A percentile compares a stretch with the other conserved stretches of the same genome.
These are phyloP conservation scores for Leucophenga montana DNA, from an alignment of 2,888 invertebrate species.

Conservation along the genomic window DNA sequence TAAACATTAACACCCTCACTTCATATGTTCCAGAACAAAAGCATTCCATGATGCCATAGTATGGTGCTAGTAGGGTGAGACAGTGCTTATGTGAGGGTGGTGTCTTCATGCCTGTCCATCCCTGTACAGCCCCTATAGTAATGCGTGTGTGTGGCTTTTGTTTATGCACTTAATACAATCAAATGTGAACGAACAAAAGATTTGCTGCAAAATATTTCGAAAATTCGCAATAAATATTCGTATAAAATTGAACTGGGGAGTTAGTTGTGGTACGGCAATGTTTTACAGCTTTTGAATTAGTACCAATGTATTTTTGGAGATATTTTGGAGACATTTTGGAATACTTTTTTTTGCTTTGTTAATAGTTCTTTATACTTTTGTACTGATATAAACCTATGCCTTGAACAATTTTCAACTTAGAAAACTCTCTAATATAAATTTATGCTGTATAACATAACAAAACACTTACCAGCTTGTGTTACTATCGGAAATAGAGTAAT, in stretches of 20 bases:
- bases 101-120: background rate
- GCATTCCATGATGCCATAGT: background rate
- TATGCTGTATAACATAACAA: conserved; percentile 63
- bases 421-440: conserved; percentile 57
- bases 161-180: conserved; percentile 5
- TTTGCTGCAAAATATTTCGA: conserved; percentile 10
- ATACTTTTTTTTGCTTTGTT: background rate
- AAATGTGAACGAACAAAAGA: conserved; percentile 14
- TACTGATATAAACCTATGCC: too few relatives aligned
- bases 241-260: background rate
- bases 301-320: too few relatives aligned
- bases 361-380: background rate
- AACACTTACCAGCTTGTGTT: conserved; percentile 71
- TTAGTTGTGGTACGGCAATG: too few relatives aligned
- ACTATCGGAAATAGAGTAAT: conserved; percentile 58
- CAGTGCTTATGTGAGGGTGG: conserved; percentile 39
- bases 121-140: background rate
- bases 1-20: conserved; percentile 36
- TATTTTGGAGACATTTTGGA: too few relatives aligned
- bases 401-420: background rate
- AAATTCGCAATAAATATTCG: conserved; percentile 10
- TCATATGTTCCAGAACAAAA: conserved; percentile 27
- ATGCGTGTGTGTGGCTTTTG: background rate
- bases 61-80: background rate
- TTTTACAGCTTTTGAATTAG: too few relatives aligned